These are phyloP conservation scores for Toxonevra muliebris DNA, from an alignment of 2,888 invertebrate species.

Conservation along the genomic window DNA sequence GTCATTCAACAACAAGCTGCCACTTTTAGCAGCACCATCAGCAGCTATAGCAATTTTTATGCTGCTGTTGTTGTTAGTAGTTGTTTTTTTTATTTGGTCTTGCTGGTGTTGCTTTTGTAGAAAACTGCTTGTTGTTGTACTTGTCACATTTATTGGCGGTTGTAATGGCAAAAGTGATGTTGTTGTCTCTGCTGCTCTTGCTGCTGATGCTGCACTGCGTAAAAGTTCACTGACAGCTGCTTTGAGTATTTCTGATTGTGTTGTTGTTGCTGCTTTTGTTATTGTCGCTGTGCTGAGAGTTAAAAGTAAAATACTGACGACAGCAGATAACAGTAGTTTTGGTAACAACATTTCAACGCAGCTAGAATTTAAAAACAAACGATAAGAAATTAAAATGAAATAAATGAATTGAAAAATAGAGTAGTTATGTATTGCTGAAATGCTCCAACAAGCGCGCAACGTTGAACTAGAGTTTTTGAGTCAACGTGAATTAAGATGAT, in stretches of 20 bases:
- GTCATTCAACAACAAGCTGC: constrained; percentile 40
- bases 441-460: no score
- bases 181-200: constrained; percentile 41
- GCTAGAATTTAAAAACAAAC: constrained; percentile 40
- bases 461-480: no score
- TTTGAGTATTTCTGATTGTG: constrained; percentile 35
- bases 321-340: constrained; percentile 47
- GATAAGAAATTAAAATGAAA: constrained; percentile 31
- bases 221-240: constrained; percentile 29
- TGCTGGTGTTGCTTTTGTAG: constrained; percentile 19
- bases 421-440: no score
- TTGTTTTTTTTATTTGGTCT: constrained; percentile 26
- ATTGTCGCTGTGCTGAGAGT: constrained; percentile 29
- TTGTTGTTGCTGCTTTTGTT: constrained; percentile 26
- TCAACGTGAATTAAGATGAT: no score
- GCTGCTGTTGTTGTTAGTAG: constrained; percentile 25
- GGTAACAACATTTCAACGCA: constrained; percentile 58
- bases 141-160: constrained; percentile 53
- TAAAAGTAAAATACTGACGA: constrained; percentile 53
- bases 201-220: constrained; percentile 42
- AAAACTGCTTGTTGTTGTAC: constrained; percentile 50
- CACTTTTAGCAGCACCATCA: constrained; percentile 20
- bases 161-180: constrained; percentile 49
- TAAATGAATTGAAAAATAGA: no score
- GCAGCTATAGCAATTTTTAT: constrained; percentile 3